phyloP scores from a whole-genome alignment of 2,888 invertebrate species.

The Blomia tropicalis region DNA sequence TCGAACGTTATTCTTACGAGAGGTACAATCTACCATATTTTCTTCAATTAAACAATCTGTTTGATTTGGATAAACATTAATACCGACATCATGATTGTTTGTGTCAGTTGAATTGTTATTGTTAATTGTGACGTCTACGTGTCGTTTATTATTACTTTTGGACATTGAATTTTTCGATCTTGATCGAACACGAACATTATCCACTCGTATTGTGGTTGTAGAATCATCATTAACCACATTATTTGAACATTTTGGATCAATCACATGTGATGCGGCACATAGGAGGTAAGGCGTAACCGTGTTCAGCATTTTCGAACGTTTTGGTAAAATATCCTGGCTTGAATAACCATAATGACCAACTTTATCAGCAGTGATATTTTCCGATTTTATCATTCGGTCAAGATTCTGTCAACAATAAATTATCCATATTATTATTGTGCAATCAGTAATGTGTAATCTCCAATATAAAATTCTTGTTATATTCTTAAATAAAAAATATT shows the following conservation, averaged over 20 bases:
- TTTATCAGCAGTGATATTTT: too few species aligned
- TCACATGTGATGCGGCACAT: neutral
- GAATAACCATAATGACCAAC: too few species aligned
- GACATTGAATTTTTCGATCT: neutral
- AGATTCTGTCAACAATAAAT: too few species aligned
- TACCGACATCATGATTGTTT: neutral
- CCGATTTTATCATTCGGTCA: too few species aligned
- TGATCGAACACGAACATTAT: neutral
- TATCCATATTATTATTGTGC: too few species aligned
- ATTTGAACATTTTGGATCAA: neutral
- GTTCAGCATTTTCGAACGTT: neutral
- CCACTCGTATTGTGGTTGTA: too few species aligned
- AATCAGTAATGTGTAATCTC: too few species aligned
- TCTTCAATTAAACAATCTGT: too few species aligned
- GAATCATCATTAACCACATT: neutral
- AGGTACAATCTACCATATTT: neutral
- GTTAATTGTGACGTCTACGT: neutral
- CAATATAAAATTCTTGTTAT: too few species aligned
- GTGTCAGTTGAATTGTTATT: neutral
- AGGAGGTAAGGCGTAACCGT: neutral
- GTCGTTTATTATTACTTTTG: neutral
- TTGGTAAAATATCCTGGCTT: too few species aligned
- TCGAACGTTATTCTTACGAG: neutral
- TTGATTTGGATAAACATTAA: neutral
- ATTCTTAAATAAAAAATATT: too few species aligned